Conservation (phyloP, 2,797 vertebrate species). For the Calcarius lapponicus region DNA sequence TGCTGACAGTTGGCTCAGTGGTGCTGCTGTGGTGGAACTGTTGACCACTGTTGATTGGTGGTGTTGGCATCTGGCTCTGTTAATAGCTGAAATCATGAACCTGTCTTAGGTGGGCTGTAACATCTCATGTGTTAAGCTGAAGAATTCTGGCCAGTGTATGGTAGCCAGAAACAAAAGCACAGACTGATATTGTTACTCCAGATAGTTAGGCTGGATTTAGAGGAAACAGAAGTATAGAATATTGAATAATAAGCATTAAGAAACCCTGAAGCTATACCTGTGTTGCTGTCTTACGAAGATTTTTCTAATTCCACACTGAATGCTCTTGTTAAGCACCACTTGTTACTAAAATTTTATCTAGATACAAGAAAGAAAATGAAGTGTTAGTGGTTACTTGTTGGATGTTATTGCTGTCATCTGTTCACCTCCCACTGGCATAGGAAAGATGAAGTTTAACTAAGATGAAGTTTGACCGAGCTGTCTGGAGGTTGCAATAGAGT, state of each 20-base stretch:
- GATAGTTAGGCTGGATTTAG: background rate
- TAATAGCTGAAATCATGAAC: background rate
- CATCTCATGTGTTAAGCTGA: background rate
- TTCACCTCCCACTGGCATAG: background rate
- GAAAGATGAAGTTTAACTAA: background rate
- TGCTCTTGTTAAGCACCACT: background rate
- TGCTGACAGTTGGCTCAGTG: background rate
- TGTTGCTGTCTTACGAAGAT: background rate
- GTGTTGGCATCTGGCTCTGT: background rate
- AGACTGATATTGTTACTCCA: background rate
- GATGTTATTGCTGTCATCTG: background rate
- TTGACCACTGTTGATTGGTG: too few species aligned
- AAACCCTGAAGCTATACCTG: background rate
- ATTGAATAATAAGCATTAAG: too few species aligned
- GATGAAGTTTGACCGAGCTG: background rate
- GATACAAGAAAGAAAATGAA: background rate
- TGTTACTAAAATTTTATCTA: background rate
- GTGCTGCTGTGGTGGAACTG: rapidly evolving
- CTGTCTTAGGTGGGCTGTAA: background rate
- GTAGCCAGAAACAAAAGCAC: background rate
- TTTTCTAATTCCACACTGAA: background rate
- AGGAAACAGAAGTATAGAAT: background rate
- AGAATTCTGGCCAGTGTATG: background rate
- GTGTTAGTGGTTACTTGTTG: background rate
- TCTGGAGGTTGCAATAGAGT: background rate